Percentiles rank a stretch among this genome's conserved stretches.
phyloP scores from a whole-genome alignment of 2,113 vertebrate genomes.

The Dermatemys mawii region DNA sequence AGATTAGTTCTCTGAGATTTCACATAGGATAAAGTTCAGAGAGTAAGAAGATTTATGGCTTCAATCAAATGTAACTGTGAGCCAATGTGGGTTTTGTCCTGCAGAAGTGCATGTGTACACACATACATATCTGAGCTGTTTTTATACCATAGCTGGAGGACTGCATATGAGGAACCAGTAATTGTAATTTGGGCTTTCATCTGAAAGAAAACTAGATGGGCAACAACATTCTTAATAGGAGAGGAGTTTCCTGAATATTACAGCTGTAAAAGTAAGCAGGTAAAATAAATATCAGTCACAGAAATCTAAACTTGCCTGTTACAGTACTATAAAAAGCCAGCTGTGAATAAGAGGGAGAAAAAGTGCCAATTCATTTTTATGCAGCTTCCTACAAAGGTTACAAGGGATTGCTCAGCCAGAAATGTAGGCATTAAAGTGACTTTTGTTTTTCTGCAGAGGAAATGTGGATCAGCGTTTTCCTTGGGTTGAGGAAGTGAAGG shows the following conservation, averaged over 20 bases:
- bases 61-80: not conserved
- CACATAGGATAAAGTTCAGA: not conserved
- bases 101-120: not conserved
- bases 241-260: not conserved
- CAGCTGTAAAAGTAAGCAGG: not conserved
- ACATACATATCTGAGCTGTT: not conserved
- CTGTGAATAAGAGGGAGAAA: not conserved
- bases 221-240: not conserved
- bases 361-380: not conserved
- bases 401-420: not conserved
- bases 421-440: not conserved
- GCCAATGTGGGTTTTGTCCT: not conserved
- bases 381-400: not conserved
- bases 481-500: conserved; percentile 61
- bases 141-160: not conserved
- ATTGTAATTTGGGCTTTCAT: not conserved
- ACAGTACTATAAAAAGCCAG: not conserved
- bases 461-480: not conserved
- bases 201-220: not conserved
- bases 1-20: not conserved
- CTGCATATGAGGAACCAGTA: not conserved
- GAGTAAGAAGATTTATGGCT: not conserved
- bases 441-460: not conserved
- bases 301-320: conserved; percentile 9
- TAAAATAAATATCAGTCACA: not conserved